Conservation (phyloP, 2,113 vertebrate species). For the Alligator sinensis region DNA sequence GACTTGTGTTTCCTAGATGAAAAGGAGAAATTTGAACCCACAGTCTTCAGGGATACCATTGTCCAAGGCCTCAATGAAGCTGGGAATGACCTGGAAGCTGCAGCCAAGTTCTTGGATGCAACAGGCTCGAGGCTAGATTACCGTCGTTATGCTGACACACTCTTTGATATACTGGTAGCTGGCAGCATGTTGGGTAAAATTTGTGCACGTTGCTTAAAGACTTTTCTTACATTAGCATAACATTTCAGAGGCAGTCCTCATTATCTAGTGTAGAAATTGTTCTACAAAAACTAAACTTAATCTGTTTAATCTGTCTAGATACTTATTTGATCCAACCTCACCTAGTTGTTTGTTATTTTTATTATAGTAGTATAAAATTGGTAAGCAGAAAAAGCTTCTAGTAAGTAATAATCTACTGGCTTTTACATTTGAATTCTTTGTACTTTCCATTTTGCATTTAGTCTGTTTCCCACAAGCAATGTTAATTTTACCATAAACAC, state of each 20-base stretch:
- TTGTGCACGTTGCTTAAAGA: background rate
- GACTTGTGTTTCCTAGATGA: conserved; percentile 84
- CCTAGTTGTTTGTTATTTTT: background rate
- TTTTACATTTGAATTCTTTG: background rate
- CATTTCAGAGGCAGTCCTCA: background rate
- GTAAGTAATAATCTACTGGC: background rate
- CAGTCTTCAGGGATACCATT: conserved; percentile 93
- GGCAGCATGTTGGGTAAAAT: conserved; percentile 93
- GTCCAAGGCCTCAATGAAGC: conserved; percentile 93
- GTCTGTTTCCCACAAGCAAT: background rate
- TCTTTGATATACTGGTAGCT: conserved; percentile 94
- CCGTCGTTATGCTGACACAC: conserved; percentile 93
- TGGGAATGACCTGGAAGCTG: conserved; percentile 89
- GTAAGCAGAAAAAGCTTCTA: background rate
- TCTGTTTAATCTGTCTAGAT: background rate
- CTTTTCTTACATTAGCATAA: background rate
- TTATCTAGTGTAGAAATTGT: background rate
- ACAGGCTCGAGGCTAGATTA: conserved; percentile 92
- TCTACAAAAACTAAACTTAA: background rate
- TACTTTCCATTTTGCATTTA: background rate
- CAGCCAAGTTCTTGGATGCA: conserved; percentile 92
- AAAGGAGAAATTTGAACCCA: conserved; percentile 98
- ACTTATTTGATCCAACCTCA: background rate
- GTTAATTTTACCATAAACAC: background rate
- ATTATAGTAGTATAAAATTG: background rate